Evolutionary conservation across 2,888 invertebrate genomes (phyloP), one percentile per base, ranked within the genome.

Genomic region (Tachina fera): DNA sequence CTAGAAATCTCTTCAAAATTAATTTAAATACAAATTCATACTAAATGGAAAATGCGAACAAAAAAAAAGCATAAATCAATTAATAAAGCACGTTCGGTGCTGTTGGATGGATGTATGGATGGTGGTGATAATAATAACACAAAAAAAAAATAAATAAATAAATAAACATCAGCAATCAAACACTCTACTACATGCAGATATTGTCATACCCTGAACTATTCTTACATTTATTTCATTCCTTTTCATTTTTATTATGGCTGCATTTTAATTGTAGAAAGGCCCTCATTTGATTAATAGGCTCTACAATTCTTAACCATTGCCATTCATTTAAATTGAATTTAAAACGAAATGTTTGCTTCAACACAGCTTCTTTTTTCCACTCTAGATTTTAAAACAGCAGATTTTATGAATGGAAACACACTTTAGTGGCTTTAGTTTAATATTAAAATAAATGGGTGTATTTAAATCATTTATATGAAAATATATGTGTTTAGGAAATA

Each of bases 1-100:
- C 78, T 75, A 84, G 79, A 84, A 84, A 84, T 84, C 83, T 74
- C 31, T 75, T 84, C 63, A 71, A 58, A 79, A 65, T 71, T 75
- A 79, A 79, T 84, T 84, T 79, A 70, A 79, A 84, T 13, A 60
- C 67, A 75, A 65, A 68, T 75, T 22, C 61, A 74, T 45, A 78
- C 11, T 49, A 41, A 49, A 51, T 70, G 68, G 11, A 43, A 45
- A 68, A n/a, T 31, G 31, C 31, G 5, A 16, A 47, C 13, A 56
- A 72, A 41, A 60, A 51, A 56, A 41, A 60, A 51, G n/a, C 70
- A 84, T 84, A 79, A 84, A 84, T 84, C 75, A 84, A 84, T 79
- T 84, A 75, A 80, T 80, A 79, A 79, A 84, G 79, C 84, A 79
- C 71, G 75, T 85, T 85, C 77, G 68, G 19, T 14, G 31, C 31